phyloP scores from a whole-genome alignment of 1,140 invertebrate genomes.

The Piezodorus guildinii region DNA sequence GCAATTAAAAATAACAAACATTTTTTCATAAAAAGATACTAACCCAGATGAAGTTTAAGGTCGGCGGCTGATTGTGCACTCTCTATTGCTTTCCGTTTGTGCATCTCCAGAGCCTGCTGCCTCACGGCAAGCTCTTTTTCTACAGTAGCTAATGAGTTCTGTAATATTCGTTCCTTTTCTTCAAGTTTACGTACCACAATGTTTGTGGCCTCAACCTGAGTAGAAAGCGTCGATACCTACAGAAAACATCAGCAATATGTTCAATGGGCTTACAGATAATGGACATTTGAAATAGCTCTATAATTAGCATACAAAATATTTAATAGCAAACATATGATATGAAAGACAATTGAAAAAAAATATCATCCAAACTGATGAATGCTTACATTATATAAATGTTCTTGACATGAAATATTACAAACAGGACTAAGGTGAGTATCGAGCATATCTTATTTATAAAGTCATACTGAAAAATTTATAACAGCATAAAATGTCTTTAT shows the following conservation, averaged over 20 bases:
- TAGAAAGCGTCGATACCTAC: conserved; percentile 65
- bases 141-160: conserved; percentile 81
- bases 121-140: conserved; percentile 87
- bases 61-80: conserved; percentile 92
- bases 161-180: conserved; percentile 90
- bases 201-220: conserved; percentile 91
- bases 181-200: conserved; percentile 88
- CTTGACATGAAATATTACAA: no score
- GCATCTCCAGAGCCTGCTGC: conserved; percentile 93
- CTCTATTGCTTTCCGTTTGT: conserved; percentile 93
- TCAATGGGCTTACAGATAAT: not conserved
- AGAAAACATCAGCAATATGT: conserved; percentile 5
- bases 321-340: no score
- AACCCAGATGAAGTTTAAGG: conserved; percentile 90
- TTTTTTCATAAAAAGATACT: no score
- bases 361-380: no score
- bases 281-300: no score
- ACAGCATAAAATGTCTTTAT: no score
- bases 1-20: no score
- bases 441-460: no score
- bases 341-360: no score
- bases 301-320: not conserved
- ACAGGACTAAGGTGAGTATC: no score
- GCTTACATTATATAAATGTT: no score
- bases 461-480: no score